These are phyloP conservation scores for Spodoptera littoralis DNA, from an alignment of 2,888 invertebrate genomes.

Conservation along the genomic window DNA sequence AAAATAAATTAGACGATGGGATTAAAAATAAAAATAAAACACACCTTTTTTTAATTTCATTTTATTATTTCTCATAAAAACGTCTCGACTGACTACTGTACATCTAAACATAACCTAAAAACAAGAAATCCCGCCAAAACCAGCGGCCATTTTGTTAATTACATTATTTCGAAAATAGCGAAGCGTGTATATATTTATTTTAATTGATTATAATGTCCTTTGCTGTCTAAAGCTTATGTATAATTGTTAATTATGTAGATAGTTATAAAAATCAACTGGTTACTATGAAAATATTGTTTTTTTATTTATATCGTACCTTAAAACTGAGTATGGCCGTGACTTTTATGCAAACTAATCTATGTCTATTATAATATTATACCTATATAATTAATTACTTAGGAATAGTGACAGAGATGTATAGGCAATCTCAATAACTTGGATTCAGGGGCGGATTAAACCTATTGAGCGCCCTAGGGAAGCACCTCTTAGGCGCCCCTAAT, in stretches of 20 bases:
- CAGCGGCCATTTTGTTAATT: slow-evolving; percentile 55
- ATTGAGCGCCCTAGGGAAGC: too few relatives aligned
- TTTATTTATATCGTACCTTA: slow-evolving; percentile 2
- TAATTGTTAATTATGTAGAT: slow-evolving; percentile 22
- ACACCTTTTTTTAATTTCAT: slow-evolving; percentile 34
- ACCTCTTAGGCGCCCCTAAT: too few relatives aligned
- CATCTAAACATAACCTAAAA: slow-evolving; percentile 45
- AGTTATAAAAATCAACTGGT: slow-evolving; percentile 41
- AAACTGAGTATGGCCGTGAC: not conserved
- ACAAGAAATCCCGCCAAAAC: slow-evolving; percentile 53
- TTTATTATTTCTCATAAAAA: slow-evolving; percentile 70
- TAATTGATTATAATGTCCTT: slow-evolving; percentile 26
- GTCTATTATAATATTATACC: too few relatives aligned
- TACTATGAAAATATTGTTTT: slow-evolving; percentile 54
- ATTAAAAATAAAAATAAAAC: slow-evolving; percentile 39
- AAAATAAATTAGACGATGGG: too few relatives aligned
- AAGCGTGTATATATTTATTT: slow-evolving; percentile 41
- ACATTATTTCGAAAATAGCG: slow-evolving; percentile 59
- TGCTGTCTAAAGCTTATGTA: slow-evolving; percentile 43
- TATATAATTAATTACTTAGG: too few relatives aligned
- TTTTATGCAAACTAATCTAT: too few relatives aligned
- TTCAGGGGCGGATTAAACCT: too few relatives aligned
- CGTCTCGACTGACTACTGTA: slow-evolving; percentile 58
- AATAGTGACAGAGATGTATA: too few relatives aligned
- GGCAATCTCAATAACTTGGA: too few relatives aligned